These are phyloP conservation scores for Chlorodrepanis virens DNA, from an alignment of 2,113 vertebrate genomes.

Conservation along the genomic window DNA sequence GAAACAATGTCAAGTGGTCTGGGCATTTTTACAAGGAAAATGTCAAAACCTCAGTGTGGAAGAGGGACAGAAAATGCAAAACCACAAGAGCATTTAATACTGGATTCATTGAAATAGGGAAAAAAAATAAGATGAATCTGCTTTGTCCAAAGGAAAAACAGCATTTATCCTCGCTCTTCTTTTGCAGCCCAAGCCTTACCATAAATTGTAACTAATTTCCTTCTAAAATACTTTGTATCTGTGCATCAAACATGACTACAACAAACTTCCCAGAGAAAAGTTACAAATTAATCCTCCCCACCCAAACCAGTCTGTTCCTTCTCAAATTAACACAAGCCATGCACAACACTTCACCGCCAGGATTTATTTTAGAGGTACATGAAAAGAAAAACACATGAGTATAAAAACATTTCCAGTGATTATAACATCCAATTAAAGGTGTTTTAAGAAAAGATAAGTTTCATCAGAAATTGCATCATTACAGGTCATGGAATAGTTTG, in stretches of 20 bases:
- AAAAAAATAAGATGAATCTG: background rate
- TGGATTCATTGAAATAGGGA: background rate
- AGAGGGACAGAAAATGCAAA: background rate
- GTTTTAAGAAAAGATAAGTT: conserved; percentile 45
- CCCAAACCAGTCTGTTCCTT: background rate
- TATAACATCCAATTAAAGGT: conserved; percentile 29
- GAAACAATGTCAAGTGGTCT: background rate
- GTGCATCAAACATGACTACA: background rate
- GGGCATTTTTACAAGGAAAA: background rate
- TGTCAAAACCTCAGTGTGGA: background rate
- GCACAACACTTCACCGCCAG: conserved; percentile 10
- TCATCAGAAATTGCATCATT: conserved; percentile 42
- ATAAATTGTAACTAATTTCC: background rate
- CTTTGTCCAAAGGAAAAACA: background rate
- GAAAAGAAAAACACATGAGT: conserved; percentile 2
- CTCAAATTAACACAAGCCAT: background rate
- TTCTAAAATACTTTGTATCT: background rate
- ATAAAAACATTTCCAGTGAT: conserved; percentile 63
- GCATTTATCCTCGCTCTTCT: background rate
- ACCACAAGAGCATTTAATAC: background rate
- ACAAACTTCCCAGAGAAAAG: background rate
- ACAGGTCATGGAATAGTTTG: conserved; percentile 19
- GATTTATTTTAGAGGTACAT: conserved; percentile 49
- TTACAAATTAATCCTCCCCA: background rate
- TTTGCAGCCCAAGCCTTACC: background rate